Percentiles rank a stretch among this genome's conserved stretches.
phyloP scores from a whole-genome alignment of 2,113 vertebrate genomes.

The Platichthys flesus region DNA sequence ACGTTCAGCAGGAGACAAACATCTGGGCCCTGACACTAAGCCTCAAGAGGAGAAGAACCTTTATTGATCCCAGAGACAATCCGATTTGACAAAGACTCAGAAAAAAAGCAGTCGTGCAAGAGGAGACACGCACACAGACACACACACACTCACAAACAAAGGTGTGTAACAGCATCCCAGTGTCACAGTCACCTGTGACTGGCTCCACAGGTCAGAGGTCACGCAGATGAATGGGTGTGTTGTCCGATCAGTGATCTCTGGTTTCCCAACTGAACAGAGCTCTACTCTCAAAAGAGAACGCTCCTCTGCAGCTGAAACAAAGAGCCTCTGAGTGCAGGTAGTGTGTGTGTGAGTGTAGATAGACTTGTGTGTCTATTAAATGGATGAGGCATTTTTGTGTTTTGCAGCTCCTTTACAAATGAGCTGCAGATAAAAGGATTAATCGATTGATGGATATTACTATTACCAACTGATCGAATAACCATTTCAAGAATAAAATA shows the following conservation, averaged over 20 bases:
- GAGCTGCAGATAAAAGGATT: too few species aligned
- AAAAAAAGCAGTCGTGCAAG: not conserved
- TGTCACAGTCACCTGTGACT: slow-evolving; percentile 66
- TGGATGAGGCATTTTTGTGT: too few species aligned
- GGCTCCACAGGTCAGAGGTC: slow-evolving; percentile 58
- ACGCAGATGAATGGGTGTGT: slow-evolving; percentile 51
- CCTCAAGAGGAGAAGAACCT: too few species aligned
- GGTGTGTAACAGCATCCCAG: slow-evolving; percentile 49
- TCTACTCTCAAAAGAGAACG: slow-evolving; percentile 43
- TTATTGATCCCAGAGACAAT: not conserved
- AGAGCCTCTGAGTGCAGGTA: not conserved
- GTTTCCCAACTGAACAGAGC: slow-evolving; percentile 63
- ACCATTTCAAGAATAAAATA: too few species aligned
- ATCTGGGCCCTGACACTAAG: too few species aligned
- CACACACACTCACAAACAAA: slow-evolving; percentile 37
- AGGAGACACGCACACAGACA: not conserved
- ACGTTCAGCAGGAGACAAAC: too few species aligned
- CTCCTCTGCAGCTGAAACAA: slow-evolving; percentile 40
- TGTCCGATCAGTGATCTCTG: slow-evolving; percentile 64
- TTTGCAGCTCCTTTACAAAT: too few species aligned
- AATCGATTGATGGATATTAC: too few species aligned
- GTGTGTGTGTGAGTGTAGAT: slow-evolving; percentile 10
- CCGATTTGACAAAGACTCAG: too few species aligned
- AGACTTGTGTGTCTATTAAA: not conserved
- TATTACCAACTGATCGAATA: too few species aligned